Base-by-base conservation (phyloP, 2,113 vertebrate species). In the Tachuris rubrigastra region DNA sequence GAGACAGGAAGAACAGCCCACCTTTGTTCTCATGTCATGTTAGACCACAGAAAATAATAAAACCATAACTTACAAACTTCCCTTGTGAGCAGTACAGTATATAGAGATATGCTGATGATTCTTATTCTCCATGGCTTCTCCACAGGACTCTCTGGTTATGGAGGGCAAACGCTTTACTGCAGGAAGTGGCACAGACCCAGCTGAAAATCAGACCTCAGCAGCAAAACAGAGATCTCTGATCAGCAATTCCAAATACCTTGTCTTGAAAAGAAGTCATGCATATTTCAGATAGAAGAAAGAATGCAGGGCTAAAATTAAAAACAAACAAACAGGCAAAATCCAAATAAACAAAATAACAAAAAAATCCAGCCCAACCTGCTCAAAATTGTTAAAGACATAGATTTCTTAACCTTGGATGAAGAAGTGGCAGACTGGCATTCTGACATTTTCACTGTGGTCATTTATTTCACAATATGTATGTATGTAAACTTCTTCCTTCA, bases 11-110 rank as follows among this genome's bases (percentile, higher is more conserved):
- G 47, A 93, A 65, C 59, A 90, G 67, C 63, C 78, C 82, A 96
- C 85, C 71, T 95, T 89, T 95, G 75, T 67, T 84, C 94, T 94
- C 78, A 27, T 47, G 74, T 91, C 56, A 46, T 88, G 85, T 79
- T 89, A 89, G 95, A 96, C 41, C 44, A 94, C 58, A 91, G 75
- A 82, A 96, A 79, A 94, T 88, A 94, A 96, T 93, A 94, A 96
- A 92, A 41, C 37, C 80, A 63, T 87, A 92, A 83, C 49, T 92
- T 93, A 80, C 16, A 85, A 73, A 79, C 90, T 74, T 91, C 84
- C 78, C 89, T 83, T 60, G 68, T 2, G 16, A 91, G 35, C 67
- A 78, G 74, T 65, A 65, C 15, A 74, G 35, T 77, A 41, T 31
- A 71, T 13, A 33, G 50, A 96, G 59, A 89, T 72, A 59, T 72